phyloP scores from a whole-genome alignment of 2,797 vertebrate genomes.

The Phyllotis vaccarum region DNA sequence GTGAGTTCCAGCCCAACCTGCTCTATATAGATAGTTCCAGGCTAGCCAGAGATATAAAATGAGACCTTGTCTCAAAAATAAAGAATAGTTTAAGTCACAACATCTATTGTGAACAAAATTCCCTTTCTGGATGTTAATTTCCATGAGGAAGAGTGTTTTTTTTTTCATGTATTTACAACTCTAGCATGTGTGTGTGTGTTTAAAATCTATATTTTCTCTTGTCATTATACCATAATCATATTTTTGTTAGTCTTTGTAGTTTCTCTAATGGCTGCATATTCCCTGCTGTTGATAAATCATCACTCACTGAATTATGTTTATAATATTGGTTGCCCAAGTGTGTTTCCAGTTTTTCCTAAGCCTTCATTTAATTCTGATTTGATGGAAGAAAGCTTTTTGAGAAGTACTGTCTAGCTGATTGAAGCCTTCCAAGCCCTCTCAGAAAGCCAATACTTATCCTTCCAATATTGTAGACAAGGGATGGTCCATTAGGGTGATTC shows the following conservation, averaged over 20 bases:
- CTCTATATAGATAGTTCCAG: not conserved
- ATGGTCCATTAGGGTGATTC: conserved; percentile 39
- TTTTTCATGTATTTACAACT: conserved; percentile 37
- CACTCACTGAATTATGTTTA: not conserved
- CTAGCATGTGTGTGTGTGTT: too few species aligned
- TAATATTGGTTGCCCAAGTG: conserved; percentile 26
- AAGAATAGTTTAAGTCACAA: conserved; percentile 36
- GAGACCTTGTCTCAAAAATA: not conserved
- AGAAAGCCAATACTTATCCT: conserved; percentile 55
- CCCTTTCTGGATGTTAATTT: conserved; percentile 47
- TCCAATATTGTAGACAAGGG: conserved; percentile 41
- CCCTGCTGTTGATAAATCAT: not conserved
- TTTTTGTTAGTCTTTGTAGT: conserved; percentile 61
- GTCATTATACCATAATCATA: conserved; percentile 10
- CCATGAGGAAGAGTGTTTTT: conserved; percentile 7
- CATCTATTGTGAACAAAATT: conserved; percentile 28
- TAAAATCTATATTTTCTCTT: too few species aligned
- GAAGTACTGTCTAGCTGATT: conserved; percentile 26
- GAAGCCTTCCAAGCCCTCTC: conserved; percentile 36
- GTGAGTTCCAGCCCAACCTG: not conserved
- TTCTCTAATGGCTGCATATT: conserved; percentile 51
- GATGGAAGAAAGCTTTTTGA: conserved; percentile 38
- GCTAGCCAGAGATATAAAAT: not conserved
- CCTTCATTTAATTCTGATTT: conserved; percentile 41
- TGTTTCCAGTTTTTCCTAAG: conserved; percentile 58